Conservation (phyloP, 2,888 invertebrate genomes). For the Euzophera pinguis region DNA sequence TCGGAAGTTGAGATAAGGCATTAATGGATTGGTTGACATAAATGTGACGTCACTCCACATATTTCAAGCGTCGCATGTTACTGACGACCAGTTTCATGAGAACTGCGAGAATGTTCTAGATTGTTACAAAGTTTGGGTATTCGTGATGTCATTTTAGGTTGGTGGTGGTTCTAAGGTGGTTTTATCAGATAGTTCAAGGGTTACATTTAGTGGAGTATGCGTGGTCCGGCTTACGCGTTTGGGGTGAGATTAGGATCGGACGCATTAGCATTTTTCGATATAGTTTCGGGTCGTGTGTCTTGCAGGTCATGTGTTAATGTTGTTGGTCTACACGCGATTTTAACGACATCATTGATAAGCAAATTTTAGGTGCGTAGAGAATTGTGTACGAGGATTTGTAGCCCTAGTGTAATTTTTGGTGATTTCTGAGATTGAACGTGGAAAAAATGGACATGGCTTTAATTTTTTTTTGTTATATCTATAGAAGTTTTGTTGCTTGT, state of each 20-base stretch:
- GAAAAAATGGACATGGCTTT: too few relatives aligned
- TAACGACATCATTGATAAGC: slow-evolving; percentile 22
- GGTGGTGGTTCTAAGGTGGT: slow-evolving; percentile 45
- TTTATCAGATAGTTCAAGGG: slow-evolving; percentile 75
- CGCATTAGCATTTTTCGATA: slow-evolving; percentile 72
- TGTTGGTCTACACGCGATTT: slow-evolving; percentile 52
- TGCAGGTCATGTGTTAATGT: slow-evolving; percentile 70
- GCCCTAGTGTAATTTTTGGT: too few relatives aligned
- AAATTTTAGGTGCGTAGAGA: slow-evolving; percentile 20
- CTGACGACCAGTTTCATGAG: slow-evolving; percentile 35
- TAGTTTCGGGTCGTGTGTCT: slow-evolving; percentile 53
- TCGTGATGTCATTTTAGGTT: slow-evolving; percentile 32
- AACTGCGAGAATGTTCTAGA: slow-evolving; percentile 22
- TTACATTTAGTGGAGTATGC: slow-evolving; percentile 70
- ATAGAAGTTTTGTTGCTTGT: not conserved
- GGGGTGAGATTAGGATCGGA: slow-evolving; percentile 57
- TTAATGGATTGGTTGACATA: slow-evolving; percentile 79
- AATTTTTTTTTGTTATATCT: too few relatives aligned
- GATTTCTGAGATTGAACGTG: too few relatives aligned
- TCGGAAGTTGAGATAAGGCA: slow-evolving; percentile 75
- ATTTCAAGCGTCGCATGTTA: slow-evolving; percentile 73
- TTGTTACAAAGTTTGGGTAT: not conserved
- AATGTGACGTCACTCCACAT: slow-evolving; percentile 77
- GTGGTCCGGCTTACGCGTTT: slow-evolving; percentile 71
- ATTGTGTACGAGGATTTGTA: not conserved